Evolutionary conservation across 2,113 vertebrate genomes (phyloP), one percentile per base, ranked within the genome.

Genomic region (Meleagris gallopavo): DNA sequence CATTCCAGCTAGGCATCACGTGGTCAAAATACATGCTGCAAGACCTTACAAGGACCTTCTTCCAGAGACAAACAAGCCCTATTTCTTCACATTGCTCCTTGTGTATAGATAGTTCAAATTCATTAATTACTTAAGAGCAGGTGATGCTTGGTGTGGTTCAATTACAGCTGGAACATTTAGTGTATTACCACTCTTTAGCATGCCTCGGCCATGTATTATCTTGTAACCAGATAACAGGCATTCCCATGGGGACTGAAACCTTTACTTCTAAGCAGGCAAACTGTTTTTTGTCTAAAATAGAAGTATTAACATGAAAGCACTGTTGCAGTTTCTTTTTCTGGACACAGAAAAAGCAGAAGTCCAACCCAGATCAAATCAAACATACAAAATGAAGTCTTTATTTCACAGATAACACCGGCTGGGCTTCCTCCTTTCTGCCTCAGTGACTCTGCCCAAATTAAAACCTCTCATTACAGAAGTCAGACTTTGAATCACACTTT

Each of bases 51-150:
- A 78, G 69, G 48, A 57, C n/a, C 55, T 88, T 55, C 32, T 79
- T 86, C 16, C 83, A 81, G 46, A 62, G 34, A 54, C 41, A 76
- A 86, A 80, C 45, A 85, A 85, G 29, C 40, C 45, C 30, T 72
- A 32, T 55, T 62, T 76, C 83, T 89, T 85, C 73, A 90, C 70
- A 46, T 41, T 36, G 45, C 45, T 89, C 41, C 55, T 78, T 74
- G 34, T 67, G 89, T 93, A 97, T 93, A 94, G 93, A 92, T 90
- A 95, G 92, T 60, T 90, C 81, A 64, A 58, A 83, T 83, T 96
- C 94, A 96, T 96, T 84, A 95, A 96, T 97, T 96, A 95, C 81
- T 95, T 70, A 95, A 71, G 79, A 88, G 92, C 41, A 92, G 88
- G 90, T 90, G 90, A 92, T 79, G 64, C 75, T 85, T 55, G 36